Evolutionary conservation across 1,140 invertebrate species (phyloP).

Genomic region (Psix sp.): DNA sequence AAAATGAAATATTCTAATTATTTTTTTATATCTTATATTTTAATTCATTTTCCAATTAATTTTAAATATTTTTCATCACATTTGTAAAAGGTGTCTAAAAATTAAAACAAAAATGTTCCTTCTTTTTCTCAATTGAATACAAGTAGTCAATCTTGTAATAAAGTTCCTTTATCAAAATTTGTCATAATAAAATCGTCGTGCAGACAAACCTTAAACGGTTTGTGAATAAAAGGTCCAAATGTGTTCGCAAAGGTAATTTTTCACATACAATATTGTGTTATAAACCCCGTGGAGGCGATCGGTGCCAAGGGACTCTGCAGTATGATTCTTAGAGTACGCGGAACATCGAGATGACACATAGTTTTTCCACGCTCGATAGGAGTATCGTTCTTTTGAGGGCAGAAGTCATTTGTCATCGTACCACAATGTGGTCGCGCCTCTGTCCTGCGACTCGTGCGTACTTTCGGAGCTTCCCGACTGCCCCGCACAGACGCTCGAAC

Average conservation of each 20-base stretch:
- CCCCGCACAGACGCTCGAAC: too few relatives aligned
- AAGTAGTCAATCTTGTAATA: too few relatives aligned
- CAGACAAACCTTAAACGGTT: neutral
- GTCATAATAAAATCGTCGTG: slow-evolving; percentile 34
- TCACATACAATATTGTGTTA: slow-evolving; percentile 25
- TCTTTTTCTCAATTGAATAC: too few relatives aligned
- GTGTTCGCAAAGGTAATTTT: slow-evolving; percentile 28
- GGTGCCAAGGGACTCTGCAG: slow-evolving; percentile 7
- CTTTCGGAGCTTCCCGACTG: too few relatives aligned
- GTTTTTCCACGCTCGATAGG: slow-evolving; percentile 44
- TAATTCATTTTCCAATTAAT: neutral
- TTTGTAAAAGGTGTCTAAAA: too few relatives aligned
- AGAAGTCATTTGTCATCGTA: slow-evolving; percentile 75
- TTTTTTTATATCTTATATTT: neutral
- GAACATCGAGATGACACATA: slow-evolving; percentile 59
- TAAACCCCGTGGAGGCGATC: too few relatives aligned
- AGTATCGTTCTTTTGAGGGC: slow-evolving; percentile 46
- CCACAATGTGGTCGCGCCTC: slow-evolving; percentile 75
- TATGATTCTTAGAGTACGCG: slow-evolving; percentile 37
- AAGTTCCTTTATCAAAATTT: too few relatives aligned
- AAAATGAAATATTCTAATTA: neutral
- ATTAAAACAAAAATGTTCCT: too few relatives aligned
- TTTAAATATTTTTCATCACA: too few relatives aligned
- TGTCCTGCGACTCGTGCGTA: slow-evolving; percentile 46
- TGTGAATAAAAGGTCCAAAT: slow-evolving; percentile 21